A percentile compares a stretch with the other conserved stretches of the same genome.
Conservation (phyloP, 1,140 invertebrate species). For the Hylaeus volcanicus region DNA sequence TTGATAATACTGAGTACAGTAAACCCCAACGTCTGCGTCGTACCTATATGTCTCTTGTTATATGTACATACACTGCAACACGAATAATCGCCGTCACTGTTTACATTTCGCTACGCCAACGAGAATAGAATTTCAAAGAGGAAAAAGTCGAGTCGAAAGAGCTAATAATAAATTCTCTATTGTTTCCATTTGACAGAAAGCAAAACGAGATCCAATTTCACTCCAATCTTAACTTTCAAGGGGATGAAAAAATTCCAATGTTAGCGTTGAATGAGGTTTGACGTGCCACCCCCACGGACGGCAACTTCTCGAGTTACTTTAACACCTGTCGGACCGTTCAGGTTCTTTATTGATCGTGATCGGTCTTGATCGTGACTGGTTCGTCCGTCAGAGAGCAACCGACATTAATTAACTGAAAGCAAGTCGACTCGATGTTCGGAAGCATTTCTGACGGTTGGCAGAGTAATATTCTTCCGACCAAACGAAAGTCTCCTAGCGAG, state of each 20-base stretch:
- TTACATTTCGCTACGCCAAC: too few relatives aligned
- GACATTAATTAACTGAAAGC: constrained; percentile 34
- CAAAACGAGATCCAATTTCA: too few relatives aligned
- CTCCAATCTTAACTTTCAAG: too few relatives aligned
- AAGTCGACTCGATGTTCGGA: neutral
- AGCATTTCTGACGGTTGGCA: constrained; percentile 9
- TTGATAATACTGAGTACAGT: too few relatives aligned
- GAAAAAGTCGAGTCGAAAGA: too few relatives aligned
- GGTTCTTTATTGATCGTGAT: neutral
- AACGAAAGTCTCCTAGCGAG: neutral
- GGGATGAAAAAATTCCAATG: neutral
- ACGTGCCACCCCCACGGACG: neutral
- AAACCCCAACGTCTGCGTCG: too few relatives aligned
- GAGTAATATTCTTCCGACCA: constrained; percentile 19
- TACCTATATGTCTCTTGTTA: too few relatives aligned
- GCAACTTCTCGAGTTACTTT: neutral
- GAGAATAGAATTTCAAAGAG: too few relatives aligned
- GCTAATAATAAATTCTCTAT: neutral
- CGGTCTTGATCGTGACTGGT: constrained; percentile 9
- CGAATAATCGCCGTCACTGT: too few relatives aligned
- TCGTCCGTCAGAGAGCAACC: constrained; percentile 3
- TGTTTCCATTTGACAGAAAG: neutral
- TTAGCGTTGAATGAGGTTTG: too few relatives aligned
- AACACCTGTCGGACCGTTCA: neutral
- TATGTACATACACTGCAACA: too few relatives aligned